phyloP scores from a whole-genome alignment of 2,888 invertebrate species.

The Hypomecis atomaria region DNA sequence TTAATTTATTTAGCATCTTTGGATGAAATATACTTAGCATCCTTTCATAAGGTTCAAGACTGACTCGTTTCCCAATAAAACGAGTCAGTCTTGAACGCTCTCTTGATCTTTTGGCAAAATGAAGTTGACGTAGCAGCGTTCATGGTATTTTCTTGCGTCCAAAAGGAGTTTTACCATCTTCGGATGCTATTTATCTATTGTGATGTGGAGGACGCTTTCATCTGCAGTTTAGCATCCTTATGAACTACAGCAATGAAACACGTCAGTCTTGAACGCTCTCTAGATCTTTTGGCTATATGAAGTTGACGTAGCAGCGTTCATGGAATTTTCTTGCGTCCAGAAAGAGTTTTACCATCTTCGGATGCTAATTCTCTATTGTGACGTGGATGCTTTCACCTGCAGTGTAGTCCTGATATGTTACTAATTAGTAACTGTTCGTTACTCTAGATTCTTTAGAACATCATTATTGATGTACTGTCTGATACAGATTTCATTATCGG shows the following conservation, averaged over 20 bases:
- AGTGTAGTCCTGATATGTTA: conserved; percentile 12
- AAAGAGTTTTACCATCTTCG: conserved; percentile 97
- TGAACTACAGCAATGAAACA: no score
- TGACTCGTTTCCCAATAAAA: no score
- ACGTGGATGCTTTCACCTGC: conserved; percentile 93
- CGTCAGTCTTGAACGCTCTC: no score
- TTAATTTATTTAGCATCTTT: no score
- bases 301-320: conserved; percentile 97
- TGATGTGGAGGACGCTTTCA: conserved; percentile 97
- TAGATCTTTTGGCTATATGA: conserved; percentile 99
- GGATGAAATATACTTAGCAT: conserved; percentile 50
- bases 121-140: conserved; percentile 97
- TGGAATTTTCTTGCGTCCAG: conserved; percentile 96
- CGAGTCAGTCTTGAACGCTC: no score
- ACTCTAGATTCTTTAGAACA: no score
- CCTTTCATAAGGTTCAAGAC: no score
- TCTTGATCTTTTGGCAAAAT: conserved; percentile 99
- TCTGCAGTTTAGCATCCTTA: conserved; percentile 75
- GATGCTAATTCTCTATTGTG: conserved; percentile 99
- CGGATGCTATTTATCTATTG: conserved; percentile 99
- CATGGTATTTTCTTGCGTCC: conserved; percentile 96
- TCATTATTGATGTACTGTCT: no score
- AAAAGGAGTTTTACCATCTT: conserved; percentile 98
- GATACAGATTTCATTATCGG: no score
- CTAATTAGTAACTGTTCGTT: no score